Percentiles rank a stretch among this genome's conserved stretches.
Conservation (phyloP, 2,797 vertebrate genomes). For the Gambusia yucatana region DNA sequence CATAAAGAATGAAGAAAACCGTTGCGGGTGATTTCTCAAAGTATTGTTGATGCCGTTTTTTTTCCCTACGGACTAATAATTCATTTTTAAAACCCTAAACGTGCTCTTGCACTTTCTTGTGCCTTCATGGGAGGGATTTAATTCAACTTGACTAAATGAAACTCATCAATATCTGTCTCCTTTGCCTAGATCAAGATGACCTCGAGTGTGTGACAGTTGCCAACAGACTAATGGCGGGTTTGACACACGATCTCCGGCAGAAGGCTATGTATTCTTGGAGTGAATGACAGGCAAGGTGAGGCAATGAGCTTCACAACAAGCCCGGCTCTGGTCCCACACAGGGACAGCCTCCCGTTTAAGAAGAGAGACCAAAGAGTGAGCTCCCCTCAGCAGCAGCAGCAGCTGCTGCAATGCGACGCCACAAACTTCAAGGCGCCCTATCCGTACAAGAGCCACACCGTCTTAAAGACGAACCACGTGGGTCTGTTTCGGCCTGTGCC, state of each 20-base stretch:
- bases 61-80: neutral
- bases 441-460: constrained; percentile 69
- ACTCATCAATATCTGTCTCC: constrained; percentile 26
- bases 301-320: constrained; percentile 71
- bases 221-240: constrained; percentile 43
- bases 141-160: constrained; percentile 2
- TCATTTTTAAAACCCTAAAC: neutral
- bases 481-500: constrained; percentile 62
- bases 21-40: neutral
- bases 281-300: constrained; percentile 47
- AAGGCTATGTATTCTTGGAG: constrained; percentile 27
- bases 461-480: constrained; percentile 46
- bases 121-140: neutral
- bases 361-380: constrained; percentile 74
- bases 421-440: constrained; percentile 78
- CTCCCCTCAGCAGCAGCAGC: constrained; percentile 23
- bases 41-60: neutral
- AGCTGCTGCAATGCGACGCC: constrained; percentile 54
- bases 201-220: constrained; percentile 35
- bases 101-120: neutral
- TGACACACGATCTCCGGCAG: constrained; percentile 35
- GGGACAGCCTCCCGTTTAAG: constrained; percentile 74
- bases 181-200: constrained; percentile 49
- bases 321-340: constrained; percentile 55
- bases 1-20: neutral